Base-by-base conservation (phyloP, 2,797 vertebrate species). In the Mormyrus proboscirostris region DNA sequence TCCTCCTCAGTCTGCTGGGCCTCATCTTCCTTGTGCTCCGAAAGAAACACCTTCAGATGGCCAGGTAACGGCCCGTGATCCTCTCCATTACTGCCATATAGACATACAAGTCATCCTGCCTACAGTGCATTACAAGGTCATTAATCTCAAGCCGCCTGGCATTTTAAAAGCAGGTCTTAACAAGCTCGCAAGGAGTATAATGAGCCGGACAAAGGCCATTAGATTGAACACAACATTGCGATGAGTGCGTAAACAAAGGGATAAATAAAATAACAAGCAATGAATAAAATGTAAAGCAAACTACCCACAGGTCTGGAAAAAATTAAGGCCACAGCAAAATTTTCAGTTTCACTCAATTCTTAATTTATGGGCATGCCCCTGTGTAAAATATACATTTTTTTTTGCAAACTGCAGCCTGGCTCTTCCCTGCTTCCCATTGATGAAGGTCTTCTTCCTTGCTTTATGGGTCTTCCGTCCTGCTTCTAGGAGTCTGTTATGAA, bases 31-130 rank as follows among this genome's bases (percentile, higher is more conserved):
- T 99, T 50, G 95, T 99, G 0, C 96, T 99, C 0, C 95, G 98
- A 1, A 97, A 97, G 89, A 99, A 99, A 55, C 98, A 99, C 88
- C 96, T 98, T 59, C 97, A 99, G 93, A 97, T 99, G 96, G 96
- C 96, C 89, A 97, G 98, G 98, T 98, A 93, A 90, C 90, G 51
- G 5, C 59, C 22, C 0, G 41, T 6, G 88, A 44, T 14, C 25
- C 55, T 6, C 6, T 51, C 53, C 5, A 44, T 16, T 50, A 51
- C 41, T 41, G 41, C 14, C 41, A 83, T 47, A 22, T 47, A 83
- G 79, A 49, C 49, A 51, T 25, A 29, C 8, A 25, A 62, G 3
- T 12, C 29, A 25, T 51, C 49, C 82, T 51, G 82, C 29, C 82
- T 47, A 14, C 82, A 29, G 82, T n/a, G 25, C 47, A 85, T 85